Base-by-base conservation (phyloP, 1,140 invertebrate species). In the Macrostomum lignano region DNA sequence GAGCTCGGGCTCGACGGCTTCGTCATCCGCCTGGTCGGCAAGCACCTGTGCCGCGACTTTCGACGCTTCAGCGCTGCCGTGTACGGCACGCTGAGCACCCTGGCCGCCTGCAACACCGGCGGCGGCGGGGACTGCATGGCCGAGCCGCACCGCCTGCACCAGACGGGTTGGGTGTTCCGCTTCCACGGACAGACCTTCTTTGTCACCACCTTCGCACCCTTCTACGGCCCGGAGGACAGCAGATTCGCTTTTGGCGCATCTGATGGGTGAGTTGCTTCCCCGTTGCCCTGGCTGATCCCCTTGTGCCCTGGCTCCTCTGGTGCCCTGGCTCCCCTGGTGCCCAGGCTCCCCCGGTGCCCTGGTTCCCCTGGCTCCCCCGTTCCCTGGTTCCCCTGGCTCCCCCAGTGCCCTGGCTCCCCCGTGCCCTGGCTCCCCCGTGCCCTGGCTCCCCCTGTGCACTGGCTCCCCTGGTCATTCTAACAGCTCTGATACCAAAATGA, bases 141-240 rank as follows among this genome's bases (percentile, higher is more conserved):
- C 25, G 40, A 44, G 22, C 39, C 41, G 3, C 43, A 42, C 28
- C n/a, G n/a, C n/a, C 38, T 49, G 15, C 36, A 30, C 20, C 40
- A 39, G 24, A 33, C 32, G 19, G 43, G 43, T 13, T 51, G 48
- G 50, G 49, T 52, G 7, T 54, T 54, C 36, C 35, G 50, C 30
- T 51, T 51, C 33, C 47, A 54, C 36, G 41, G 44, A 21, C 25
- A 44, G 3, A 50, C 49, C 2, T 49, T 50, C 36, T 54, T 54
- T 37, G 42, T 54, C 17, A 54, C 51, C 20, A 47, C 49, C 14
- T 54, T 54, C 38, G 46, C 46, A 4, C 48, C 48, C 6, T 49
- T 45, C 35, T 54, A 54, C 35, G 45, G 48, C 2, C 35, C 37
- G 24, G 38, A 31, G 6, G 40, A 51, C 38, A 43, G 48, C 1